Conservation (phyloP, 2,797 vertebrate genomes). For the Eulemur coronatus region DNA sequence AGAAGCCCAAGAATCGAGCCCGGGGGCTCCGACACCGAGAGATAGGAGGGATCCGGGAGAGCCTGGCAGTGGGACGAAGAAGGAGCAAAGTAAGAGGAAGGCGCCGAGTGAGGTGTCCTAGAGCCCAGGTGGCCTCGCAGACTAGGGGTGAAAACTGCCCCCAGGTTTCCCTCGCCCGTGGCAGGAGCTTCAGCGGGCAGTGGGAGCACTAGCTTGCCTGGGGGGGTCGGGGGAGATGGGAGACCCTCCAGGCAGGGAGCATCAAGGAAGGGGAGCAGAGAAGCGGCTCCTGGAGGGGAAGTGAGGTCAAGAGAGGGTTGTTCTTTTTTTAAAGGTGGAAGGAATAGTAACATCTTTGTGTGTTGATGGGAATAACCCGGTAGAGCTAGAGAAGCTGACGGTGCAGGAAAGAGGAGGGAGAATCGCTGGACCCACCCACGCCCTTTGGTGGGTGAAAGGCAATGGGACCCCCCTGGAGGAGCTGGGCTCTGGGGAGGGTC, state of each 20-base stretch:
- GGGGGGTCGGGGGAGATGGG: too few species aligned
- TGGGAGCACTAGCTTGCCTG: neutral
- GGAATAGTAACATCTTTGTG: neutral
- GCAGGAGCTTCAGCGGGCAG: neutral
- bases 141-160: neutral
- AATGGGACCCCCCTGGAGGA: neutral
- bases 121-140: too few species aligned
- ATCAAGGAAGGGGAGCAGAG: neutral
- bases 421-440: neutral
- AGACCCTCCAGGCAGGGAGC: too few species aligned
- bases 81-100: neutral
- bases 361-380: neutral
- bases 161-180: neutral
- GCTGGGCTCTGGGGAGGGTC: neutral
- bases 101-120: neutral
- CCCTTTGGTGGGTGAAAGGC: neutral
- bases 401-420: neutral
- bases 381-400: neutral
- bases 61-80: neutral
- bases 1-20: neutral
- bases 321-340: neutral
- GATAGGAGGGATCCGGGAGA: neutral
- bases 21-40: neutral
- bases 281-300: neutral
- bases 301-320: neutral